Evolutionary conservation across 2,888 invertebrate species (phyloP), one percentile per base, ranked within the genome.

Genomic region (Zhuqinia jingwanae): DNA sequence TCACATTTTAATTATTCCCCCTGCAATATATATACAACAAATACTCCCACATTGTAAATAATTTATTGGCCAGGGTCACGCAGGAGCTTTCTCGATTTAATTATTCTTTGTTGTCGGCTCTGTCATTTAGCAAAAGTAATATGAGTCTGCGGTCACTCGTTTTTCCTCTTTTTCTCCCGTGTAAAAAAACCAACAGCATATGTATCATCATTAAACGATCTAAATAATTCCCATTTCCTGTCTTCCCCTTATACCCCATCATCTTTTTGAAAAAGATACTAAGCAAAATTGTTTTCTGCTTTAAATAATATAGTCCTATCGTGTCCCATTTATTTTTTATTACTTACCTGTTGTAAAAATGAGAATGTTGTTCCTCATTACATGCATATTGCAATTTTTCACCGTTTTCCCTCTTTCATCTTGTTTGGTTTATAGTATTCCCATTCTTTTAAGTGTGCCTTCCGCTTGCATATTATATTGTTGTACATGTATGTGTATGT

Each of bases 1-100:
- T 70, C 70, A n/a, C 47, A 25, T 50, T 65, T 47, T 70, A 47
- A 47, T 70, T 25, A 47, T 47, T 45, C 13, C 5, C 50, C 25
- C 47, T 25, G 36, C 8, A 6, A 6, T 3, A 6, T 36, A 36
- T 13, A 2, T n/a, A 13, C n/a, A 50, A 22, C 17, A 70, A 2
- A 1, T 27, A 70, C 20, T 3, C 42, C 45, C 68, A 45, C 27
- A 2, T 47, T 70, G 22, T 11, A 5, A 70, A 70, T 70, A 70
- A 70, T 70, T 50, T 70, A 70, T 70, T 22, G 25, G 47, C 15
- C 70, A 47, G 5, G 22, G 3, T 47, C 45, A 36, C 36, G 17
- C 17, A 53, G 3, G 36, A 58, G 58, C 10, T 25, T 6, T 25
- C 25, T 42, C 0, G 20, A 68, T 47, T 68, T 68, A 68, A 68